Evolutionary conservation across 2,797 vertebrate species (phyloP), one percentile per base, ranked within the genome.

Genomic region (Acrocephalus scirpaceus): DNA sequence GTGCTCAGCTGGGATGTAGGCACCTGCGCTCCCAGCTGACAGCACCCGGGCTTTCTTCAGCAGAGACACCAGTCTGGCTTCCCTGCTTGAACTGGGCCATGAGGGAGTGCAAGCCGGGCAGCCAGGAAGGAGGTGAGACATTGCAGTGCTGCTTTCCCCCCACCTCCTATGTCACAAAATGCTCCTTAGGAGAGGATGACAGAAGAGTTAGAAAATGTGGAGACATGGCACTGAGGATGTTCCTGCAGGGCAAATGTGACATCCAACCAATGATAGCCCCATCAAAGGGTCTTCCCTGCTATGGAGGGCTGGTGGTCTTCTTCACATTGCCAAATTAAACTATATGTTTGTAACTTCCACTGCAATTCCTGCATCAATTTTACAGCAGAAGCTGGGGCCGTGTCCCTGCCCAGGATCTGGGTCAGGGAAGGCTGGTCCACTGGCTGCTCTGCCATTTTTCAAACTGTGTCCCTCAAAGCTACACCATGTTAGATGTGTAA

Each of bases 301-400:
- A 6, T 40, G 61, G 29, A 23, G 22, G 13, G 25, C 16, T 58
- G 54, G 18, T 11, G 36, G 32, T 34, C 34, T 88, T 44, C 19
- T 61, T 81, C 66, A 36, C 34, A 40, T 76, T 7, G 4, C 42
- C 72, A 90, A 53, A 83, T 58, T 56, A 38, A 51, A 32, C 48
- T 36, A 4, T 8, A 6, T 13, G 19, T 23, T 36, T 67, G 13
- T 47, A 58, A 44, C 14, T 69, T 82, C n/a, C 40, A 13, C 13
- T 48, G 66, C 0, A 6, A 57, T 36, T 83, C 20, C 58, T 72
- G n/a, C 26, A 27, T 4, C 0, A 0, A 25, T 87, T 61, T 73
- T 40, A 22, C 0, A 1, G 30, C 50, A 91, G 73, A 64, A 94
- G 22, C 12, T 0, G 21, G 23, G 45, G 10, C 27, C 0, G 0